phyloP scores from a whole-genome alignment of 1,140 invertebrate species.

The Bombus fervidus region DNA sequence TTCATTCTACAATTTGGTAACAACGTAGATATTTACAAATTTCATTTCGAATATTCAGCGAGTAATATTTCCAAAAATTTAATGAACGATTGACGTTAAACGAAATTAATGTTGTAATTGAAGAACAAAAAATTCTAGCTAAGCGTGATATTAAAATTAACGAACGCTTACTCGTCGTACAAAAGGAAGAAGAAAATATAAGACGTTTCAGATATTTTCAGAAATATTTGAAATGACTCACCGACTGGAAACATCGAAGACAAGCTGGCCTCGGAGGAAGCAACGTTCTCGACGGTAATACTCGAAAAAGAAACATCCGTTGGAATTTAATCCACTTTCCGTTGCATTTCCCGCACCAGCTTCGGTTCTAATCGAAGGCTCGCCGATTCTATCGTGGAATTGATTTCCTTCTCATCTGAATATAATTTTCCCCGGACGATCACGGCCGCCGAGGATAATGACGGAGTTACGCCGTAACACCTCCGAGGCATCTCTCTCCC shows the following conservation, averaged over 20 bases:
- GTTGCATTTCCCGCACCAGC: conserved; percentile 44
- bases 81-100: too few species aligned
- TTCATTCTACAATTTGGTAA: background rate
- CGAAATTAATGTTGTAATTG: too few species aligned
- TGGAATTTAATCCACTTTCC: conserved; percentile 63
- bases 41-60: background rate
- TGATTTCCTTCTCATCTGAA: conserved; percentile 81
- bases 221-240: background rate
- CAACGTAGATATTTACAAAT: background rate
- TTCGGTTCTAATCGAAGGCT: conserved; percentile 72
- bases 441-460: conserved; percentile 75
- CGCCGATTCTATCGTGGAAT: conserved; percentile 77
- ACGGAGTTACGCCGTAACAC: conserved; percentile 79
- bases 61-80: background rate
- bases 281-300: conserved; percentile 15
- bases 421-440: conserved; percentile 79
- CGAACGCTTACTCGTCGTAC: background rate
- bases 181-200: background rate
- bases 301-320: conserved; percentile 59
- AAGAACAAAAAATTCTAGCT: too few species aligned
- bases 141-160: background rate
- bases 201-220: background rate
- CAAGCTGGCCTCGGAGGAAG: conserved; percentile 2
- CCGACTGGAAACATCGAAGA: conserved; percentile 7
- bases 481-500: conserved; percentile 71